Conservation (phyloP, 2,113 vertebrate genomes). For the Actenoides lindsayi region DNA sequence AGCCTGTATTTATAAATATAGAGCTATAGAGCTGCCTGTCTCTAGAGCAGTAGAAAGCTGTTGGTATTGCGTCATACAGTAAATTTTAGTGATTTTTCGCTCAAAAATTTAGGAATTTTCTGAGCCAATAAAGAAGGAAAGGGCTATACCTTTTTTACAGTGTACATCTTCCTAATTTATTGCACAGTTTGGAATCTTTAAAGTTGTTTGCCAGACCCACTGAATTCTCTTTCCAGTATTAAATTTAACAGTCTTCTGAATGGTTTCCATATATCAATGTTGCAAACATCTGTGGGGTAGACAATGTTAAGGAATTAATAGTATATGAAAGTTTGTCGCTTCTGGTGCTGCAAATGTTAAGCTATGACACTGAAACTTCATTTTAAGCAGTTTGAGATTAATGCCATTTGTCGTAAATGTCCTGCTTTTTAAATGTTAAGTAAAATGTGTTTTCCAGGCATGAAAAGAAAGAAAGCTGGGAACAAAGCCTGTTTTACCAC, state of each 20-base stretch:
- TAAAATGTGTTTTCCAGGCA: neutral
- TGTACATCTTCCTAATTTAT: neutral
- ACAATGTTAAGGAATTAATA: neutral
- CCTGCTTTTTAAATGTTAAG: neutral
- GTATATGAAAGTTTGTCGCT: conserved; percentile 20
- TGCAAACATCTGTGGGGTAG: neutral
- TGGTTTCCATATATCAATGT: neutral
- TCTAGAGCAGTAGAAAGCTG: neutral
- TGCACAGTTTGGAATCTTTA: neutral
- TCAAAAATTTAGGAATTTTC: neutral
- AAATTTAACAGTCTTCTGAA: neutral
- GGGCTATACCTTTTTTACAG: neutral
- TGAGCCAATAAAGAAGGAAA: neutral
- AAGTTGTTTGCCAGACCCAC: neutral
- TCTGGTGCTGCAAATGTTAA: neutral
- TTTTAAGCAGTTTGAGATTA: conserved; percentile 12
- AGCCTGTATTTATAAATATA: neutral
- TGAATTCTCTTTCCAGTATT: neutral
- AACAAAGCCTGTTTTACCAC: neutral
- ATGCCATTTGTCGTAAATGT: neutral
- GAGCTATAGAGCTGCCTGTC: neutral
- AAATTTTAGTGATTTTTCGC: neutral
- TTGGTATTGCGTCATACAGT: neutral
- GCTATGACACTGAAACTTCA: neutral
- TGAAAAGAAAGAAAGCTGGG: neutral